phyloP scores from a whole-genome alignment of 2,888 invertebrate genomes.

The Synergus gifuensis region DNA sequence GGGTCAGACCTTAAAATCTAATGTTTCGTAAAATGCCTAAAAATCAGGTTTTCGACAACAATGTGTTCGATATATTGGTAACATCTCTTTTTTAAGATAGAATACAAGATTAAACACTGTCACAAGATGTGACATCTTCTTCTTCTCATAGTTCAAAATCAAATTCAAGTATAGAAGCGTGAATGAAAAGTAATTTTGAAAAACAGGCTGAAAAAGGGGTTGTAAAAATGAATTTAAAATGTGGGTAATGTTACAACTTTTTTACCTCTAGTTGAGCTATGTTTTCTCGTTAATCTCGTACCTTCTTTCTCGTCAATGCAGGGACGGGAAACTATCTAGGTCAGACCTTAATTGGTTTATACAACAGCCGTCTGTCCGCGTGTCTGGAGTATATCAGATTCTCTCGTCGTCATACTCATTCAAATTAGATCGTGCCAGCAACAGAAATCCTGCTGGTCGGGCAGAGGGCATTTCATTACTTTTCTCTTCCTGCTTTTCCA shows the following conservation, averaged over 20 bases:
- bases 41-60: no score
- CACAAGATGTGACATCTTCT: no score
- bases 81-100: no score
- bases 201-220: no score
- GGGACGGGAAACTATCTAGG: constrained; percentile 60
- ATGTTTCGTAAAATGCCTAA: no score
- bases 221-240: background rate
- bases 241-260: background rate
- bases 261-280: background rate
- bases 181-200: background rate
- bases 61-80: no score
- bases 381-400: constrained; percentile 58
- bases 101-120: no score
- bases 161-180: no score
- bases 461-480: background rate
- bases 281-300: constrained; percentile 28
- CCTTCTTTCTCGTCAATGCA: constrained; percentile 46
- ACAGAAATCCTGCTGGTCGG: constrained; percentile 21
- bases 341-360: constrained; percentile 67
- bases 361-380: constrained; percentile 57
- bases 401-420: constrained; percentile 55
- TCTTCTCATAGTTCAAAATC: no score
- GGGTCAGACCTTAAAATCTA: no score
- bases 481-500: constrained; percentile 13
- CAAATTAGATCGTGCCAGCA: constrained; percentile 50